These are phyloP conservation scores for Corythornis vintsioides DNA, from an alignment of 2,113 vertebrate genomes.

Conservation along the genomic window DNA sequence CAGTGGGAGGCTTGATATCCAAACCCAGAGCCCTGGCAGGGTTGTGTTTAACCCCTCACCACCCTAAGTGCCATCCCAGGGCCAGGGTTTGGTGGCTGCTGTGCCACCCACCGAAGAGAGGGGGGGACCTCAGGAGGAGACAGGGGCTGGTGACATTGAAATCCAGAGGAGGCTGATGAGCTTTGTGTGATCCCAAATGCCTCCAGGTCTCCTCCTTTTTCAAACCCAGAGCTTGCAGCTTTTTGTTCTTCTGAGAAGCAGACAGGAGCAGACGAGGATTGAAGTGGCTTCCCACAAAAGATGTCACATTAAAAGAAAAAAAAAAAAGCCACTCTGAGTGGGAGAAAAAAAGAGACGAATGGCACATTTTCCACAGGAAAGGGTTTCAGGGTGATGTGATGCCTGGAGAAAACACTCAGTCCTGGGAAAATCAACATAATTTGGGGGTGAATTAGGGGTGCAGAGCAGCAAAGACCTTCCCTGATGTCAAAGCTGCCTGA, in stretches of 20 bases:
- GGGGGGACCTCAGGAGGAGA: not conserved
- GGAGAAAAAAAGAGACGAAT: not conserved
- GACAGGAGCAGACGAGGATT: not conserved
- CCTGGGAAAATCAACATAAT: not conserved
- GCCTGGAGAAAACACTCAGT: not conserved
- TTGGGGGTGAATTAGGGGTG: not conserved
- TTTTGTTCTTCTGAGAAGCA: not conserved
- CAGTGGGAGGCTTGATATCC: not conserved
- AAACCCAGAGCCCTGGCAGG: not conserved
- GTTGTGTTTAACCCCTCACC: not conserved
- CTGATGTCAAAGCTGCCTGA: not conserved
- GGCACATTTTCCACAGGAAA: not conserved
- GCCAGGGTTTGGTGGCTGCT: not conserved
- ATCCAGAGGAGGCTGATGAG: not conserved
- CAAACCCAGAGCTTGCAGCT: not conserved
- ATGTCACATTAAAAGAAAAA: not conserved
- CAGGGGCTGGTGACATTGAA: not conserved
- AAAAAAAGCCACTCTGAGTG: not conserved
- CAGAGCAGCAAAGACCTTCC: not conserved
- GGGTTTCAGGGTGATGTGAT: accelerated
- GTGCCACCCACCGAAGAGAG: not conserved
- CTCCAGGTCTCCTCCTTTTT: not conserved
- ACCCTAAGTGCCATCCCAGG: not conserved
- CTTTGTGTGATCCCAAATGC: not conserved
- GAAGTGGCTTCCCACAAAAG: not conserved